These are phyloP conservation scores for Boloria euphrosyne DNA, from an alignment of 2,888 invertebrate genomes.

Conservation along the genomic window DNA sequence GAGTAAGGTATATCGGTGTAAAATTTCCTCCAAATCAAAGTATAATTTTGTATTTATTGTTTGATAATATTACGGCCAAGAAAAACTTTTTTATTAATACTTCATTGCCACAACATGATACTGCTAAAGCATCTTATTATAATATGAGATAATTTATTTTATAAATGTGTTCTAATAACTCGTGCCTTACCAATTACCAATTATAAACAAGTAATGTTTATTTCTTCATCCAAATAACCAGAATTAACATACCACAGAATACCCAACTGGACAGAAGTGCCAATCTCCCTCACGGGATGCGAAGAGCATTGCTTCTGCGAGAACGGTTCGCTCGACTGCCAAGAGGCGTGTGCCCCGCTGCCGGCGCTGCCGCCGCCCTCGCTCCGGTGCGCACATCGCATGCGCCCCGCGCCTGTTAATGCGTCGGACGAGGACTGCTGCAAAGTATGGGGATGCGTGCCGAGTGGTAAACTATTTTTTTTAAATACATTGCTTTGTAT, in stretches of 20 bases:
- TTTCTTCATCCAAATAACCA: no score
- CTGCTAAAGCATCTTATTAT: no score
- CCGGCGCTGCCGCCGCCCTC: conserved; percentile 88
- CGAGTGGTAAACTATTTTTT: conserved; percentile 54
- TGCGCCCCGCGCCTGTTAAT: conserved; percentile 84
- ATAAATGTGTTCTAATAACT: no score
- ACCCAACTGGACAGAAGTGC: conserved; percentile 92
- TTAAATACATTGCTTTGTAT: not conserved
- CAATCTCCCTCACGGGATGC: conserved; percentile 90
- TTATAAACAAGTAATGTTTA: no score
- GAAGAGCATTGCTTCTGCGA: conserved; percentile 94
- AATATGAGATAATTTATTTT: no score
- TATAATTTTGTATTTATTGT: no score
- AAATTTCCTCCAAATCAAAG: no score
- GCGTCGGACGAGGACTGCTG: conserved; percentile 91
- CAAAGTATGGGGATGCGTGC: conserved; percentile 87
- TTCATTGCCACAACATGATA: no score
- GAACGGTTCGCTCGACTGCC: conserved; percentile 92
- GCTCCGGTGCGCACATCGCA: conserved; percentile 87
- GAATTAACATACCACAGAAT: conserved; percentile 57
- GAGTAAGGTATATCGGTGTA: no score
- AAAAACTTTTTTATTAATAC: no score
- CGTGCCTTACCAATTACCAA: no score
- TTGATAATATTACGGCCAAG: no score
- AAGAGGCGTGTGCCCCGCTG: conserved; percentile 90